These are phyloP conservation scores for Elegia similella DNA, from an alignment of 2,888 invertebrate species.

Conservation along the genomic window DNA sequence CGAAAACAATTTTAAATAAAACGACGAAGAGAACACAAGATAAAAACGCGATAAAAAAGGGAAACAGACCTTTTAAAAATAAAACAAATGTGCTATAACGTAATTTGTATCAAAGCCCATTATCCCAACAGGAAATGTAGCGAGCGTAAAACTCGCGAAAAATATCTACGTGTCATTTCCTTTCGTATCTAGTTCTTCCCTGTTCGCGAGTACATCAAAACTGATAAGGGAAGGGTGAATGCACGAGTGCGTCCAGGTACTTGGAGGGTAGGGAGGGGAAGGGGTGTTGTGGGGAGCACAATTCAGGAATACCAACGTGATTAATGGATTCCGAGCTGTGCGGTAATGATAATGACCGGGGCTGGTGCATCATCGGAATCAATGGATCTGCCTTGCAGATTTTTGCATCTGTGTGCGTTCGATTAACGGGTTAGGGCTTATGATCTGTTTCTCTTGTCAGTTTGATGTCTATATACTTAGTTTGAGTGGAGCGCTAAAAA, in stretches of 20 bases:
- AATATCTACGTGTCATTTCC: constrained; percentile 46
- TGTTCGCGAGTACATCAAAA: constrained; percentile 61
- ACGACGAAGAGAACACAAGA: background rate
- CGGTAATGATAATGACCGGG: constrained; percentile 77
- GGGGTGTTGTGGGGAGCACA: constrained; percentile 45
- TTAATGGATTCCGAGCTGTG: constrained; percentile 72
- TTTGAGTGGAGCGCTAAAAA: too few species aligned
- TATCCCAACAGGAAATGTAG: constrained; percentile 23
- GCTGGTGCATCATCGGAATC: constrained; percentile 71
- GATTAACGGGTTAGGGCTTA: constrained; percentile 28
- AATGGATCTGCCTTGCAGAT: constrained; percentile 51
- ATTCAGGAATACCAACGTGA: constrained; percentile 74
- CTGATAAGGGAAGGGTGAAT: constrained; percentile 79
- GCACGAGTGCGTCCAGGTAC: constrained; percentile 77
- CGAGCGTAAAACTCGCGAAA: constrained; percentile 19
- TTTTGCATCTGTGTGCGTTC: constrained; percentile 47
- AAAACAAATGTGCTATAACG: constrained; percentile 24
- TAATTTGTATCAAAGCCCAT: constrained; percentile 19
- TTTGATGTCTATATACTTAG: background rate
- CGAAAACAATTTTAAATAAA: background rate
- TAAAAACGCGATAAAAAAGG: constrained; percentile 7
- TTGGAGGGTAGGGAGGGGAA: constrained; percentile 44
- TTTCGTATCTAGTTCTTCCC: constrained; percentile 50
- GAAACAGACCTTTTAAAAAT: constrained; percentile 12
- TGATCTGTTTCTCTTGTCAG: constrained; percentile 21